These are phyloP conservation scores for Eupithecia inturbata DNA, from an alignment of 2,888 invertebrate genomes.

Conservation along the genomic window DNA sequence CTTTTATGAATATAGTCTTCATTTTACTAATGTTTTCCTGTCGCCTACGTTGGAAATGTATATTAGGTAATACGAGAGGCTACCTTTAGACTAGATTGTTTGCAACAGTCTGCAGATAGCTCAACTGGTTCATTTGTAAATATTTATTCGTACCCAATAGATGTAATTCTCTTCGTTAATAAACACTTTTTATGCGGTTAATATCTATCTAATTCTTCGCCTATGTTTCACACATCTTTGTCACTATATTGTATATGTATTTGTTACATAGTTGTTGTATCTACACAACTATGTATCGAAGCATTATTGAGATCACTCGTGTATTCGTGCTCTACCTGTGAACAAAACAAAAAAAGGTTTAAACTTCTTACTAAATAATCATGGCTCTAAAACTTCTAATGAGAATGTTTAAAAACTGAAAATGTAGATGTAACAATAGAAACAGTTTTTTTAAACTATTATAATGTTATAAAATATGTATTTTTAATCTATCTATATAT, in stretches of 20 bases:
- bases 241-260: neutral
- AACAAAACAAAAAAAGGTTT: slow-evolving; percentile 25
- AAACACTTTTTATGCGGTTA: neutral
- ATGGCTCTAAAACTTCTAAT: neutral
- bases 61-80: neutral
- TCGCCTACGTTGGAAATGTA: neutral
- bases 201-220: neutral
- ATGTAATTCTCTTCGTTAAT: too few species aligned
- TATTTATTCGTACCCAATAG: neutral
- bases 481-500: too few species aligned
- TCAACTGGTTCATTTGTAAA: neutral
- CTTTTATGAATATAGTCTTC: slow-evolving; percentile 4
- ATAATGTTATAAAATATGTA: too few species aligned
- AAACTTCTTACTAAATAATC: neutral
- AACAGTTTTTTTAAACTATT: too few species aligned
- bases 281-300: slow-evolving; percentile 57
- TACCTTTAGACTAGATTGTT: neutral
- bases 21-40: slow-evolving; percentile 13
- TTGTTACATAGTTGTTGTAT: neutral
- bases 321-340: slow-evolving; percentile 38
- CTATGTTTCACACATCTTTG: neutral
- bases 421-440: too few species aligned
- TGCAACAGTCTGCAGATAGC: neutral
- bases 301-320: slow-evolving; percentile 68
- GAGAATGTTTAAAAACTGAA: neutral